Percentiles rank a stretch among this genome's conserved stretches.
phyloP scores from a whole-genome alignment of 2,113 vertebrate genomes.

The Tylochromis polylepis region DNA sequence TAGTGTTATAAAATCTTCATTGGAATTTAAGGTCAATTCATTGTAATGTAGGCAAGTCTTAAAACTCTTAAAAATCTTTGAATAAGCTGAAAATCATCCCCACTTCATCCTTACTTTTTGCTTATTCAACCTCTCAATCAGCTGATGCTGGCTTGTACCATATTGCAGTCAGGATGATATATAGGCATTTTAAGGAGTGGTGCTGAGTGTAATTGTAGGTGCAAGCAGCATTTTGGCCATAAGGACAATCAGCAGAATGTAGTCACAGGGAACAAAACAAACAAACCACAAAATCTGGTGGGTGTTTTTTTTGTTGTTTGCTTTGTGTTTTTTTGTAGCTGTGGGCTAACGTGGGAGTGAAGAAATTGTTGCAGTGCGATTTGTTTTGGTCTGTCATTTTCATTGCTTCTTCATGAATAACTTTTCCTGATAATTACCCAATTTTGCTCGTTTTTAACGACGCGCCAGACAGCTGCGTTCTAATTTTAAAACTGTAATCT shows the following conservation, averaged over 20 bases:
- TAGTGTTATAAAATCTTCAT: not conserved
- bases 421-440: not conserved
- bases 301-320: not conserved
- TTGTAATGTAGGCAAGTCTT: not conserved
- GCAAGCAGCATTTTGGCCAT: slow-evolving; percentile 1
- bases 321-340: not conserved
- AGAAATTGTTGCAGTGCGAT: not conserved
- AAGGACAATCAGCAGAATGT: slow-evolving; percentile 32
- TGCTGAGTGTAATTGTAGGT: slow-evolving; percentile 17
- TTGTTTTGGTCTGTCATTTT: not conserved
- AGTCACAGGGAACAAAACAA: not conserved
- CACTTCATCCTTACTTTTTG: not conserved
- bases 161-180: slow-evolving; percentile 18
- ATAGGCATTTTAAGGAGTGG: slow-evolving; percentile 12
- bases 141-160: not conserved
- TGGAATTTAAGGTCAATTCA: not conserved
- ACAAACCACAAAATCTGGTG: not conserved
- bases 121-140: not conserved
- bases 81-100: not conserved
- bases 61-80: not conserved
- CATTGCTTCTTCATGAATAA: not conserved
- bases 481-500: not conserved
- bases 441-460: not conserved
- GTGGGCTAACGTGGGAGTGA: not conserved
- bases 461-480: not conserved